phyloP scores from a whole-genome alignment of 2,888 invertebrate genomes.

The Rotaria socialis region DNA sequence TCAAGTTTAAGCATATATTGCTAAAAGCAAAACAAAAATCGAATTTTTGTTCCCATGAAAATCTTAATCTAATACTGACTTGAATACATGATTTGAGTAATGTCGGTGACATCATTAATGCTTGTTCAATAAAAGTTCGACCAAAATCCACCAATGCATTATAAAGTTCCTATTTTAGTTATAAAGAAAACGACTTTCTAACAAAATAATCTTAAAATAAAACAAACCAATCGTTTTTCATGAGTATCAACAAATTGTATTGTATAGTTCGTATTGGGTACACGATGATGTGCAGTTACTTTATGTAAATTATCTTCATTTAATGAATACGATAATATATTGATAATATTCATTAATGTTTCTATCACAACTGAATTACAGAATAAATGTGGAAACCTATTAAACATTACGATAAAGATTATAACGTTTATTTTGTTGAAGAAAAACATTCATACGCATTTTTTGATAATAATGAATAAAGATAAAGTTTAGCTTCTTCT shows the following conservation, averaged over 20 bases:
- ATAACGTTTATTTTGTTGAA: too few species aligned
- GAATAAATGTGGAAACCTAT: slow-evolving; percentile 82
- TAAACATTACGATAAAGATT: background rate
- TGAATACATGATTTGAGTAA: slow-evolving; percentile 34
- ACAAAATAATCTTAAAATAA: too few species aligned
- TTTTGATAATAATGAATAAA: slow-evolving; percentile 95
- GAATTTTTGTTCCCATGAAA: too few species aligned
- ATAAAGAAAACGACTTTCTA: too few species aligned
- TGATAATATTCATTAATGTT: slow-evolving; percentile 90
- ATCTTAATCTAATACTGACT: background rate
- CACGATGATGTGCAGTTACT: slow-evolving; percentile 52
- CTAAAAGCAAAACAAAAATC: background rate
- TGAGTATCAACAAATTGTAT: slow-evolving; percentile 36
- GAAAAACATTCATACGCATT: slow-evolving; percentile 68
- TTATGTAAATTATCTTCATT: slow-evolving; percentile 69
- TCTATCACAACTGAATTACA: slow-evolving; percentile 84
- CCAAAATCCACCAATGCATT: slow-evolving; percentile 25
- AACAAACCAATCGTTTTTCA: slow-evolving; percentile 23
- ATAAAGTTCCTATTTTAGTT: background rate
- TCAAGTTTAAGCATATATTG: slow-evolving; percentile 30
- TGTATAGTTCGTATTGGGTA: slow-evolving; percentile 13
- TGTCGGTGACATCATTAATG: slow-evolving; percentile 19
- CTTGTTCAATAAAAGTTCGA: slow-evolving; percentile 33
- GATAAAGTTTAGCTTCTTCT: slow-evolving; percentile 71
- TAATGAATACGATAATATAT: slow-evolving; percentile 80